Conservation (phyloP, 2,113 vertebrate genomes). For the Podarcis raffonei region DNA sequence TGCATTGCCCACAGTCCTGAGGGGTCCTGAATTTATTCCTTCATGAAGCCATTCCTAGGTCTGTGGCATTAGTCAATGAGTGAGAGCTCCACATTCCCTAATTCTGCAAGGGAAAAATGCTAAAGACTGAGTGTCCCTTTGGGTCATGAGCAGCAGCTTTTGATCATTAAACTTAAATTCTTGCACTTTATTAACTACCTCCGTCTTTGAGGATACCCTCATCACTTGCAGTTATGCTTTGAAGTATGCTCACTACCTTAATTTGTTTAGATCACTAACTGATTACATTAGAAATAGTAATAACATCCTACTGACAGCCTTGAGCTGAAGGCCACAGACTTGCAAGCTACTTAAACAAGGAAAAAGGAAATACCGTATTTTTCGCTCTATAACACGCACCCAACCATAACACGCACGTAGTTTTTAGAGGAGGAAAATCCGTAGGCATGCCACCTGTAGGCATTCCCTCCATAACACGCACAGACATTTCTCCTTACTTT, state of each 20-base stretch:
- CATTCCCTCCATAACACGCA: too few species aligned
- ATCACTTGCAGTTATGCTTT: background rate
- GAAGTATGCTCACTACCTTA: background rate
- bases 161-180: background rate
- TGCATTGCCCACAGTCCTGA: background rate
- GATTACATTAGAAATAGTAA: too few species aligned
- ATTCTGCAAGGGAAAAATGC: background rate
- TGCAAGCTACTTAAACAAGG: background rate
- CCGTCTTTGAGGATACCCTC: background rate
- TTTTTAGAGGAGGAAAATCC: too few species aligned
- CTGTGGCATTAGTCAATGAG: background rate
- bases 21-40: background rate
- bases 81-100: background rate
- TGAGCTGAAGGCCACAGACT: background rate
- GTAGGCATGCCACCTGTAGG: too few species aligned
- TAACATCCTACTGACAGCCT: background rate
- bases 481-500: too few species aligned
- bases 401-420: too few species aligned
- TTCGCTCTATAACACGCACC: too few species aligned
- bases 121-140: background rate
- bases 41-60: background rate
- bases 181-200: background rate
- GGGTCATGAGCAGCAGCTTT: background rate
- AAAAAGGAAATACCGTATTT: background rate
- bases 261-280: background rate